Evolutionary conservation across 2,113 vertebrate species (phyloP), one percentile per base, ranked within the genome.

Genomic region (Corydoras maculifer): DNA sequence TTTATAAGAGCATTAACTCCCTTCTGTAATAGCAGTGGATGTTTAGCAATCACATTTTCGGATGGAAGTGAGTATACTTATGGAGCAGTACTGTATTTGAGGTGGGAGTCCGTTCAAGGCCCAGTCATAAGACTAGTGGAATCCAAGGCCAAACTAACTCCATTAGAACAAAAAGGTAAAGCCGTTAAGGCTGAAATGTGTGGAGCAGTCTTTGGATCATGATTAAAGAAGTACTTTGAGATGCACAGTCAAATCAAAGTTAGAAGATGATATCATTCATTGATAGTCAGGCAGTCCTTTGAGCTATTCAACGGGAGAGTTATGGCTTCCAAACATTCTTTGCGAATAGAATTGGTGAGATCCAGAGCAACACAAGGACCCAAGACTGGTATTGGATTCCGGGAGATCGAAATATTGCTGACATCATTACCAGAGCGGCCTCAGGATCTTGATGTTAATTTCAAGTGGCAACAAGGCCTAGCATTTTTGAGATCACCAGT

Each of bases 131-230:
- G 65, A 31, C 25, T 77, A 9, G 58, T 73, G 0, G 70, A 73
- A 13, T 73, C 65, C 2, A 77, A 69, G 29, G 65, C 71, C 43
- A 74, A 77, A 7, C 31, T 69, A 13, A 74, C 54, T 13, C 71
- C 57, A 2, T 55, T 73, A 51, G 70, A 76, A 9, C 66, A 73
- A 0, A 74, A 53, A 25, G 70, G 70, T 35, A 66, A 77, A 14
- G n/a, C 70, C 48, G 72, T 77, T n/a, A 77, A 74, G 49, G 72
- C 76, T 48, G 69, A 76, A 18, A 58, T 76, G 57, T 76, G 69
- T 32, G 68, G 69, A 10, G 74, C 74, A 53, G 73, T 82, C 3
- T 80, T 79, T 63, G 70, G 9, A 2, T 15, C 65, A 5, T 2
- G 61, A 0, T 5, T 75, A 4, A 79, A 62, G 3, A 79, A 43